These are phyloP conservation scores for Syngnathus scovelli DNA, from an alignment of 2,113 vertebrate genomes.

Conservation along the genomic window DNA sequence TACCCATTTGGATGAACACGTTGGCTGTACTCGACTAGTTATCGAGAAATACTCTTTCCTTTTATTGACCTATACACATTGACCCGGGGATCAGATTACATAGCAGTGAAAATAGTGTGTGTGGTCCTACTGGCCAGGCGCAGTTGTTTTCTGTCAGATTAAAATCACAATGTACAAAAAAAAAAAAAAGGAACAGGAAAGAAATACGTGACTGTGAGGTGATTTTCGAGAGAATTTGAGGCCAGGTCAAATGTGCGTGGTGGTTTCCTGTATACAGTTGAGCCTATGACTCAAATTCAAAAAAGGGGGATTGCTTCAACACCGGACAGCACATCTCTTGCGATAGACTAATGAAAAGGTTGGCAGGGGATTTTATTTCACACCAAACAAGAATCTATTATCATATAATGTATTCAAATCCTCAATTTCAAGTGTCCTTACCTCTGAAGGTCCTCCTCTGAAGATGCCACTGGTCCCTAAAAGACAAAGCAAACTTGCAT, in stretches of 20 bases:
- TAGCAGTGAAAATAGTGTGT: background rate
- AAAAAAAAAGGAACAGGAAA: background rate
- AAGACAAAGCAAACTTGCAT: constrained; percentile 17
- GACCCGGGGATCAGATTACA: background rate
- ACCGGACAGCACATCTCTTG: background rate
- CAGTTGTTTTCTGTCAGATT: constrained; percentile 1
- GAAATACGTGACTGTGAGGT: background rate
- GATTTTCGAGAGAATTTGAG: background rate
- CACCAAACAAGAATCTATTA: background rate
- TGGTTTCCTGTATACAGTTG: background rate
- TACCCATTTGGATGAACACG: background rate
- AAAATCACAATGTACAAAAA: background rate
- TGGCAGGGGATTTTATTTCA: background rate
- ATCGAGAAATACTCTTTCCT: background rate
- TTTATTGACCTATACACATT: background rate
- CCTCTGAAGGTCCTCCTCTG: constrained; percentile 71
- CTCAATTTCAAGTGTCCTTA: constrained; percentile 38
- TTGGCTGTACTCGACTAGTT: background rate
- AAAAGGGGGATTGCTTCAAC: background rate
- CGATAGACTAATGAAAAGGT: background rate
- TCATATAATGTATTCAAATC: too few species aligned
- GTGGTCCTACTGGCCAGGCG: background rate
- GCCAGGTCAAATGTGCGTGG: background rate
- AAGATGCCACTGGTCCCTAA: constrained; percentile 68
- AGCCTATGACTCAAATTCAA: background rate